Percentiles rank a stretch among this genome's conserved stretches.
Conservation (phyloP, 2,113 vertebrate genomes). For the Gobio gobio region DNA sequence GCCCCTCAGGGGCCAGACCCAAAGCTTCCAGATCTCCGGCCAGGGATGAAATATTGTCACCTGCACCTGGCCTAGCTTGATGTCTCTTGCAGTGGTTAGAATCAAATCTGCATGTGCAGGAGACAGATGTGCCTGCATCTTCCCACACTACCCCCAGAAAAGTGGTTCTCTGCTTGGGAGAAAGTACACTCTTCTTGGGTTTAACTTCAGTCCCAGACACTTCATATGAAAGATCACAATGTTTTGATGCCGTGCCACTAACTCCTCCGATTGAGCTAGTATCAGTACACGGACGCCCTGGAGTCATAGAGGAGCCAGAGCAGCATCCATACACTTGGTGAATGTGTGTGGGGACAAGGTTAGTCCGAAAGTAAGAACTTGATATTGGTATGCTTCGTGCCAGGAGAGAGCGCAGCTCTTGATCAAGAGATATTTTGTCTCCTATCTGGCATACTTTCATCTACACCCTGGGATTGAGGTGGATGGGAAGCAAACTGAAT, state of each 20-base stretch:
- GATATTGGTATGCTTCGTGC: neutral
- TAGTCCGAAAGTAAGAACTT: neutral
- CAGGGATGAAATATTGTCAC: too few relatives aligned
- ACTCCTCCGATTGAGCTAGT: too few relatives aligned
- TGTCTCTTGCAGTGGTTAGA: neutral
- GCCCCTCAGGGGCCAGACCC: too few relatives aligned
- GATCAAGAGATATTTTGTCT: neutral
- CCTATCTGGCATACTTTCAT: neutral
- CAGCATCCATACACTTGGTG: neutral
- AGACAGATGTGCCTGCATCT: neutral
- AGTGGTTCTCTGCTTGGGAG: neutral
- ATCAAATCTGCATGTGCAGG: neutral
- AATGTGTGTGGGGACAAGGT: neutral
- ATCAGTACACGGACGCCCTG: neutral
- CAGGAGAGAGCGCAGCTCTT: too few relatives aligned
- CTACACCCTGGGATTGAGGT: neutral
- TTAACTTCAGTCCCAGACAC: too few relatives aligned
- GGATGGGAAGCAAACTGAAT: neutral
- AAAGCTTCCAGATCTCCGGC: too few relatives aligned
- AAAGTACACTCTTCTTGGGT: too few relatives aligned
- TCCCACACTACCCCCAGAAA: neutral
- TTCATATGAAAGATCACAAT: too few relatives aligned
- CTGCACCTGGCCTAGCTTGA: neutral
- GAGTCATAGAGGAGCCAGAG: neutral
- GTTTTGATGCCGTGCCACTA: too few relatives aligned